A percentile compares a stretch with the other conserved stretches of the same genome.
These are phyloP conservation scores for Aix galericulata DNA, from an alignment of 2,113 vertebrate genomes.

Conservation along the genomic window DNA sequence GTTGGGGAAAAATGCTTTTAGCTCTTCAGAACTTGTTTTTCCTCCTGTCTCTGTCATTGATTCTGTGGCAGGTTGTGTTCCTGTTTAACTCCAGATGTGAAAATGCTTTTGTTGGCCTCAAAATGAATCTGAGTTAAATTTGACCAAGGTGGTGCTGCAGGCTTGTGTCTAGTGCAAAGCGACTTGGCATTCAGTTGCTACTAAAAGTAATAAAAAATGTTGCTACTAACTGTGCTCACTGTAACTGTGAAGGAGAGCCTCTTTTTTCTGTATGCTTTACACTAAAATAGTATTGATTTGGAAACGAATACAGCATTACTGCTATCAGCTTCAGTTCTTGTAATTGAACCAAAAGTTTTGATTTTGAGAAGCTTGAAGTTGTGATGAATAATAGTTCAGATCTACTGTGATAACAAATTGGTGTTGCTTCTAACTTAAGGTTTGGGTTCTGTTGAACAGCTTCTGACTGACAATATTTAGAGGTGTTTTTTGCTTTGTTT, in stretches of 20 bases:
- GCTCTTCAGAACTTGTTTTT: not conserved
- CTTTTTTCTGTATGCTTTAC: not conserved
- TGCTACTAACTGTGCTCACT: not conserved
- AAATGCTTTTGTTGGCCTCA: not conserved
- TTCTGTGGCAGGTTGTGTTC: not conserved
- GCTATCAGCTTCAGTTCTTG: not conserved
- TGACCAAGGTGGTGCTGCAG: not conserved
- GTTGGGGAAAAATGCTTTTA: fast-evolving
- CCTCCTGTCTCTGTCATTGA: not conserved
- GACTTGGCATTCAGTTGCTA: not conserved
- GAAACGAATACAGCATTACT: not conserved
- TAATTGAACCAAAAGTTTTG: not conserved
- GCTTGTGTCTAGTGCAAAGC: not conserved
- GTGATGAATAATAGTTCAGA: not conserved
- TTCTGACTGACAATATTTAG: not conserved
- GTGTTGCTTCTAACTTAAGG: not conserved
- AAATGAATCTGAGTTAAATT: not conserved
- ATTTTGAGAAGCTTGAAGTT: not conserved
- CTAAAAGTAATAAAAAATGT: not conserved
- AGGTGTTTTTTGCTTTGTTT: not conserved
- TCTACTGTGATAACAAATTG: not conserved
- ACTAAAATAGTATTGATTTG: not conserved
- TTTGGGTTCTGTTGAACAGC: not conserved
- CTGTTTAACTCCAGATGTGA: not conserved
- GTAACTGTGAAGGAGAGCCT: not conserved